These are phyloP conservation scores for Eristalis arbustorum DNA, from an alignment of 2,888 invertebrate species.

Conservation along the genomic window DNA sequence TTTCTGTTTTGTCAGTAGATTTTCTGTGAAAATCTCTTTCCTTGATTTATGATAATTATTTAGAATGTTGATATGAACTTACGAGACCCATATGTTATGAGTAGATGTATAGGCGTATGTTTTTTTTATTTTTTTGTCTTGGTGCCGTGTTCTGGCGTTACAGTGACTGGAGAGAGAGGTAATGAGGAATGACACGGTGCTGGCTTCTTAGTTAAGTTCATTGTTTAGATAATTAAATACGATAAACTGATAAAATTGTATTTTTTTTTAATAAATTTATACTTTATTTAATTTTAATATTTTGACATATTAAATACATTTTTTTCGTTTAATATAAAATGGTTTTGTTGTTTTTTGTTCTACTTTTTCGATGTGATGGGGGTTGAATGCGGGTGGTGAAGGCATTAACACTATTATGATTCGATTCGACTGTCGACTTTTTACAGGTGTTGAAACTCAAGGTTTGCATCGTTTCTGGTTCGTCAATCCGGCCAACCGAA, in stretches of 20 bases:
- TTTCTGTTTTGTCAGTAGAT: slow-evolving; percentile 63
- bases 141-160: slow-evolving; percentile 36
- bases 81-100: background rate
- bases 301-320: slow-evolving; percentile 55
- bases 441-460: too few relatives aligned
- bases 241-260: slow-evolving; percentile 58
- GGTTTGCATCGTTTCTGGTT: too few relatives aligned
- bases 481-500: too few relatives aligned
- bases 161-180: slow-evolving; percentile 23
- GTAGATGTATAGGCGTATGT: slow-evolving; percentile 18
- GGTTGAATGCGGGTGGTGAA: too few relatives aligned
- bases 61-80: slow-evolving; percentile 1
- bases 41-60: slow-evolving; percentile 43
- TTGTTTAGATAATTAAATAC: slow-evolving; percentile 39
- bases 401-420: too few relatives aligned
- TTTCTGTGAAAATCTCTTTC: slow-evolving; percentile 74
- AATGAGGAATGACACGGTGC: slow-evolving; percentile 42
- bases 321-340: slow-evolving; percentile 51
- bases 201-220: slow-evolving; percentile 43
- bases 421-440: too few relatives aligned
- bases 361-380: too few relatives aligned
- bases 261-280: slow-evolving; percentile 19
- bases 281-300: slow-evolving; percentile 33
- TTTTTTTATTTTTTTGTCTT: background rate
- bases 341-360: background rate